A percentile compares a stretch with the other conserved stretches of the same genome.
Conservation (phyloP, 2,113 vertebrate genomes). For the Urocynchramus pylzowi region DNA sequence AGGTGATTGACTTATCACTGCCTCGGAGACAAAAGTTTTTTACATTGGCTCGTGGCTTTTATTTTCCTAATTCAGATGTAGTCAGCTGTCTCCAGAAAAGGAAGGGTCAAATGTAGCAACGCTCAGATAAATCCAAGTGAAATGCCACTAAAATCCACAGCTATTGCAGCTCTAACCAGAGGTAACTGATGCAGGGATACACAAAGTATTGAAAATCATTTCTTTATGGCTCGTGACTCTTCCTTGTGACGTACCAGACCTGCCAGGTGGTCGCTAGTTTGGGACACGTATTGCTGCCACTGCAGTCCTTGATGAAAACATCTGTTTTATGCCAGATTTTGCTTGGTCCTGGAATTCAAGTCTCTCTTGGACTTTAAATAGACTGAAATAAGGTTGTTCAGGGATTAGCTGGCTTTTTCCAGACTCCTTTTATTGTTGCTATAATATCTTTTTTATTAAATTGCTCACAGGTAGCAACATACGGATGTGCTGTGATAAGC, state of each 20-base stretch:
- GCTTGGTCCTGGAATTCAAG: neutral
- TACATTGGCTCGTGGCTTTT: neutral
- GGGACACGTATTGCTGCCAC: neutral
- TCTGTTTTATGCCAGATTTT: conserved; percentile 11
- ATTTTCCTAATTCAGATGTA: neutral
- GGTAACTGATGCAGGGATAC: neutral
- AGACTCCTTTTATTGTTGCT: neutral
- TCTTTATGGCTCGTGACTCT: neutral
- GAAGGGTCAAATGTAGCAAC: neutral
- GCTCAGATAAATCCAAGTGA: neutral
- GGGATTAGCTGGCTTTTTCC: conserved; percentile 30
- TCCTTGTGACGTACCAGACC: neutral
- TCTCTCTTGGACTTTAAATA: conserved; percentile 44
- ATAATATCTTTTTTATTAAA: conserved; percentile 49
- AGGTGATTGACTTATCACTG: neutral
- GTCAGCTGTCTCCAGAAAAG: neutral
- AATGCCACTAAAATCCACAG: neutral
- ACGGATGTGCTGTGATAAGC: neutral
- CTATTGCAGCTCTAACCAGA: neutral
- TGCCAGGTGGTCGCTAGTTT: neutral
- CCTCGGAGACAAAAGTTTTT: neutral
- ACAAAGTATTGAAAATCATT: neutral
- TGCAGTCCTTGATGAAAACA: neutral
- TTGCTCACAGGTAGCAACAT: conserved; percentile 32
- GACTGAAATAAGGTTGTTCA: conserved; percentile 31